phyloP scores from a whole-genome alignment of 2,888 invertebrate genomes.

The Drosophila antonietae region DNA sequence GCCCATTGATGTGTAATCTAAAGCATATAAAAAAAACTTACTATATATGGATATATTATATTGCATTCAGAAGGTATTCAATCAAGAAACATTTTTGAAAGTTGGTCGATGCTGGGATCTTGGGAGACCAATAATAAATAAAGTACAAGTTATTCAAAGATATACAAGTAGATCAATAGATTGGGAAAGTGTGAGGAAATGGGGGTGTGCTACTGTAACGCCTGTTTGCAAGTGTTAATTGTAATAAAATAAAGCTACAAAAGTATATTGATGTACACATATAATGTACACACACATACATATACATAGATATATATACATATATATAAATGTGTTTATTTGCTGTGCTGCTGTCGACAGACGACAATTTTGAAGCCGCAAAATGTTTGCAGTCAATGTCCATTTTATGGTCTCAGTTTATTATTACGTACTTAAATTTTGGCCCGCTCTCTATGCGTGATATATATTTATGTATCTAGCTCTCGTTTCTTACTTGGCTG shows the following conservation, averaged over 20 bases:
- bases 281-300: neutral
- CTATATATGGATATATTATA: too few relatives aligned
- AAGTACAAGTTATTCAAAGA: neutral
- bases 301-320: neutral
- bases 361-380: conserved; percentile 56
- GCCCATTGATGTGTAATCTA: too few relatives aligned
- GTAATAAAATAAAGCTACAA: conserved; percentile 48
- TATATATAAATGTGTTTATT: conserved; percentile 26
- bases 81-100: neutral
- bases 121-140: neutral
- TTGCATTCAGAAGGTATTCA: neutral
- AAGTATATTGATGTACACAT: conserved; percentile 36
- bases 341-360: conserved; percentile 42
- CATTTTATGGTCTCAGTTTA: conserved; percentile 62
- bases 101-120: neutral
- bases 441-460: conserved; percentile 42
- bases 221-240: conserved; percentile 53
- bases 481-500: conserved; percentile 7
- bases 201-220: neutral
- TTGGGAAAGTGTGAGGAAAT: neutral
- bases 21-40: too few relatives aligned
- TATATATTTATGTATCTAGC: conserved; percentile 36
- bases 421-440: conserved; percentile 55
- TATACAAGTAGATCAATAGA: neutral
- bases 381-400: conserved; percentile 73